A percentile compares a stretch with the other conserved stretches of the same genome.
Conservation (phyloP, 2,113 vertebrate species). For the Rhea pennata region DNA sequence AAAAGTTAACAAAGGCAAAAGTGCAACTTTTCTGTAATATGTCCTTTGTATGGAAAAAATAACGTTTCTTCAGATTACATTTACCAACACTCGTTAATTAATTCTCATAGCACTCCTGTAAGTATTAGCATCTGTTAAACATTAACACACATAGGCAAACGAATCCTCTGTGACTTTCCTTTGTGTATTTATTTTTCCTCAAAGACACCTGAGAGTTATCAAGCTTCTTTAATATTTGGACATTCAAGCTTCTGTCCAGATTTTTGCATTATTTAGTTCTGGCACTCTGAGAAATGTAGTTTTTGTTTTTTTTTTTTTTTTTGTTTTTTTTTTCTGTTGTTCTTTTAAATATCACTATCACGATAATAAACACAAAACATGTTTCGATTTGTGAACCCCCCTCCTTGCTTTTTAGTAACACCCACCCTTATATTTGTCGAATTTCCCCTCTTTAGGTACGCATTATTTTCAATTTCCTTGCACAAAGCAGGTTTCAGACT, state of each 20-base stretch:
- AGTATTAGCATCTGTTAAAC: slow-evolving; percentile 45
- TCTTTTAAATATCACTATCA: neutral
- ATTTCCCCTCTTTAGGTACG: neutral
- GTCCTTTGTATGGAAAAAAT: neutral
- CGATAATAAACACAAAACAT: neutral
- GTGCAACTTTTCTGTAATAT: neutral
- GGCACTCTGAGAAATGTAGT: neutral
- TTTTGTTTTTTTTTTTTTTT: neutral
- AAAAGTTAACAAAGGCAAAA: neutral
- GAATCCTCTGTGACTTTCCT: slow-evolving; percentile 18
- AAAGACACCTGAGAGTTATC: neutral
- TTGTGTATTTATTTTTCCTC: neutral
- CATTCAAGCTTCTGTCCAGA: neutral
- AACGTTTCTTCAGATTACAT: neutral
- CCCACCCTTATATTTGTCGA: neutral
- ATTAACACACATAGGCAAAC: neutral
- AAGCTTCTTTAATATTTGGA: neutral
- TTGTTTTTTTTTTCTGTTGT: neutral
- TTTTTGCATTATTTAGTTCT: neutral
- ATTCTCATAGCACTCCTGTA: slow-evolving; percentile 31
- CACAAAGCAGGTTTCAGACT: neutral
- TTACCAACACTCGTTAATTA: slow-evolving; percentile 19
- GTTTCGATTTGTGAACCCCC: neutral
- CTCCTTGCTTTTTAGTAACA: neutral
- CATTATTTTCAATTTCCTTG: neutral